Percentiles rank a stretch among this genome's conserved stretches.
These are phyloP conservation scores for Sisor rabdophorus DNA, from an alignment of 2,113 vertebrate species.

Conservation along the genomic window DNA sequence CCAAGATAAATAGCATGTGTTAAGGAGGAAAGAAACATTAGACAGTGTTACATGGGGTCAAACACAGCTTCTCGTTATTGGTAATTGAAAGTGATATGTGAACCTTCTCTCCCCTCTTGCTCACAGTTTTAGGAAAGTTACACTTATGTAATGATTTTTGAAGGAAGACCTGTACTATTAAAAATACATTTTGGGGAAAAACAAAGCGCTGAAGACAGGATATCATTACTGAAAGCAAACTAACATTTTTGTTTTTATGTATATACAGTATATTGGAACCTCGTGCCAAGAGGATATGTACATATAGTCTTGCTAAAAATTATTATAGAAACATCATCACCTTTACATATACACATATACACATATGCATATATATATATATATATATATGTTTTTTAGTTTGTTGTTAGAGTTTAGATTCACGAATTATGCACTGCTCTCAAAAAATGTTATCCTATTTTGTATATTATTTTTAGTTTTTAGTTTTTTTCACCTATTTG, in stretches of 20 bases:
- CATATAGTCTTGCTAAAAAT: no score
- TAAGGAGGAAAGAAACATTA: conserved; percentile 1
- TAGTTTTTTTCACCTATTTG: conserved; percentile 32
- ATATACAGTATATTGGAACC: no score
- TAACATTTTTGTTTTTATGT: no score
- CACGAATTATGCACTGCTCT: not conserved
- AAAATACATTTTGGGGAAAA: not conserved
- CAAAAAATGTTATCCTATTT: not conserved
- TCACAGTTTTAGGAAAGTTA: not conserved
- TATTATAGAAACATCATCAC: not conserved
- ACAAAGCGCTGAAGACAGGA: not conserved
- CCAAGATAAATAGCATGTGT: not conserved
- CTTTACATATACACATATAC: not conserved
- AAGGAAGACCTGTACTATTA: not conserved
- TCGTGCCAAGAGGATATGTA: no score
- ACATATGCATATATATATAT: no score
- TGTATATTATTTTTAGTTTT: conserved; percentile 18
- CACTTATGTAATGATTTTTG: not conserved
- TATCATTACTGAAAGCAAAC: not conserved
- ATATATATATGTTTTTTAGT: no score
- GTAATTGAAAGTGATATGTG: conserved; percentile 41
- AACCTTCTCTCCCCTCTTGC: conserved; percentile 15
- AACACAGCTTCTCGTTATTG: conserved; percentile 27
- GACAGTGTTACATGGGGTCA: not conserved
- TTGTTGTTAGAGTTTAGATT: not conserved